phyloP scores from a whole-genome alignment of 2,888 invertebrate species.

The Dryomyza anilis region DNA sequence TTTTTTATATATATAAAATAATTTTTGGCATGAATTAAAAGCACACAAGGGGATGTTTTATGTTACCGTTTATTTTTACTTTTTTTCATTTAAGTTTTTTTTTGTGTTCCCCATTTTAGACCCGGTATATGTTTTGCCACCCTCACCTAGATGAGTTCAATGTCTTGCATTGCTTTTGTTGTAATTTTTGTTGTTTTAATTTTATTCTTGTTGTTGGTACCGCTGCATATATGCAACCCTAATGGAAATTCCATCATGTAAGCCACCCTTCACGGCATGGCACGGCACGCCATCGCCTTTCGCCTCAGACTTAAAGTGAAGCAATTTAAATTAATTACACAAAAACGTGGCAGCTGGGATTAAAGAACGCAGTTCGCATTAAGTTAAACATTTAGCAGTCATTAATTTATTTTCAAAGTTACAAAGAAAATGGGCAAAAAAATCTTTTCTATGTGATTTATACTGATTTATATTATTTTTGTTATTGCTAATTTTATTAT shows the following conservation, averaged over 20 bases:
- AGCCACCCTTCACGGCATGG: neutral
- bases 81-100: too few species aligned
- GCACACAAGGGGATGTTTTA: conserved; percentile 53
- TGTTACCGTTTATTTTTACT: conserved; percentile 35
- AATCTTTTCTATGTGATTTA: too few species aligned
- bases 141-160: too few species aligned
- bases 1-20: too few species aligned
- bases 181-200: conserved; percentile 11
- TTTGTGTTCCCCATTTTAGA: conserved; percentile 32
- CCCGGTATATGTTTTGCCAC: too few species aligned
- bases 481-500: too few species aligned
- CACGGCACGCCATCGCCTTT: neutral
- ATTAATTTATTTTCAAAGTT: too few species aligned
- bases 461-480: too few species aligned
- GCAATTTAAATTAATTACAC: conserved; percentile 3
- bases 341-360: neutral
- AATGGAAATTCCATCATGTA: conserved; percentile 7
- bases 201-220: conserved; percentile 28
- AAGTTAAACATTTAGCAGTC: too few species aligned
- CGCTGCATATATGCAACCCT: conserved; percentile 1
- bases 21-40: conserved; percentile 55
- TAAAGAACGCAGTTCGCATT: too few species aligned
- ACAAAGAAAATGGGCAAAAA: too few species aligned
- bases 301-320: neutral
- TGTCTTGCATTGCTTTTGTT: conserved; percentile 16